Conservation (phyloP, 2,113 vertebrate genomes). For the Otis tarda region DNA sequence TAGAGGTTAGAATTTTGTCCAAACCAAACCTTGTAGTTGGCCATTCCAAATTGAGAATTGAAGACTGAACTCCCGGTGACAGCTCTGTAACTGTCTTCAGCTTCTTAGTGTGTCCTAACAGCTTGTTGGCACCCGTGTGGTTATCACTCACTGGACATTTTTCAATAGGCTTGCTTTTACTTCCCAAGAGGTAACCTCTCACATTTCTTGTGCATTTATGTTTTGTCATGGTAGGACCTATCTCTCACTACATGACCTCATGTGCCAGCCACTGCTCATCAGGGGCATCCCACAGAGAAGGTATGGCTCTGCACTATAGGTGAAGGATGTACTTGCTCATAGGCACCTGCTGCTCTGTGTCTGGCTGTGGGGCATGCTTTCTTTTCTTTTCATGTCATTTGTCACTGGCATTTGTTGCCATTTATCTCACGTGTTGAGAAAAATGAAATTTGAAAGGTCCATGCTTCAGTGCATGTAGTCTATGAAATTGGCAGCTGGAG, state of each 20-base stretch:
- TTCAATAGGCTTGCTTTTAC: neutral
- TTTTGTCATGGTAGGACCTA: neutral
- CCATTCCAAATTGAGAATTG: neutral
- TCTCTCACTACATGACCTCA: rapidly evolving
- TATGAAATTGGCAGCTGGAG: neutral
- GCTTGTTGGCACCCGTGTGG: neutral
- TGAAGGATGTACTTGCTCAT: neutral
- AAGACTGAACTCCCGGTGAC: neutral
- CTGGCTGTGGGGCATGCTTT: neutral
- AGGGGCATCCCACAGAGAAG: neutral
- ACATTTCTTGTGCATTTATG: neutral
- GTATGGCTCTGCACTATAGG: neutral
- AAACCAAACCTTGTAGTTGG: neutral
- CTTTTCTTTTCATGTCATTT: no score
- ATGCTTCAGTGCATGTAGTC: neutral
- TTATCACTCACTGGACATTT: neutral
- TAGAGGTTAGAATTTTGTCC: neutral
- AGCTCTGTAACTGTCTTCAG: neutral
- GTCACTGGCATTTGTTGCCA: neutral
- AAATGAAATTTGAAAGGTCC: neutral
- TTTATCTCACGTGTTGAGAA: neutral
- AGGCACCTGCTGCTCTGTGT: neutral
- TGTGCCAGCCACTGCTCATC: neutral
- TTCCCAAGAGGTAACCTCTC: neutral
- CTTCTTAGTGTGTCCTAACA: neutral